Evolutionary conservation across 2,113 vertebrate genomes (phyloP).

Genomic region (Cryptotis parvus): DNA sequence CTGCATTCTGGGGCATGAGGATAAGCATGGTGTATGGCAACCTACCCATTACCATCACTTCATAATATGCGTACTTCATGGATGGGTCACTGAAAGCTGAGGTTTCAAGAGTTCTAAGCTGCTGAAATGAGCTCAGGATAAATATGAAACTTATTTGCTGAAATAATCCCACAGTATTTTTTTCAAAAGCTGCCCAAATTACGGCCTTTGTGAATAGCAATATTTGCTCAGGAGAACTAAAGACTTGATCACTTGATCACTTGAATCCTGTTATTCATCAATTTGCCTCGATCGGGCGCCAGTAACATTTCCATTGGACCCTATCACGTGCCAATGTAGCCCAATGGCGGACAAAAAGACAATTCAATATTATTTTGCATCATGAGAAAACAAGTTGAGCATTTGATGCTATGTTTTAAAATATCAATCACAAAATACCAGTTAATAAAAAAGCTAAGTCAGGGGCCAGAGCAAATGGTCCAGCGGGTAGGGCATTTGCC

Average conservation of each 20-base stretch:
- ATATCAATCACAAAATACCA: constrained; percentile 38
- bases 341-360: too few relatives aligned
- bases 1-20: background rate
- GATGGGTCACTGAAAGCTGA: background rate
- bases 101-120: background rate
- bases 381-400: constrained; percentile 45
- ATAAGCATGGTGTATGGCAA: background rate
- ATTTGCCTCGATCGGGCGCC: too few relatives aligned
- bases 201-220: constrained; percentile 40
- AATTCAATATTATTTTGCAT: constrained; percentile 11
- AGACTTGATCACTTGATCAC: too few relatives aligned
- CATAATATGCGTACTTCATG: background rate
- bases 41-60: background rate
- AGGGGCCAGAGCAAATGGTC: too few relatives aligned
- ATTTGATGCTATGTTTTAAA: constrained; percentile 47
- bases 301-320: too few relatives aligned
- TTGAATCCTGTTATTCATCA: too few relatives aligned
- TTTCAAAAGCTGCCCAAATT: constrained; percentile 22
- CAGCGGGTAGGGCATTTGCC: too few relatives aligned
- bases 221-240: constrained; percentile 31
- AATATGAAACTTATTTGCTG: background rate
- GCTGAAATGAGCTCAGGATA: background rate
- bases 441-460: constrained; percentile 45
- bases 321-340: too few relatives aligned
- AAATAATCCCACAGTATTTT: background rate